These are phyloP conservation scores for Clarias batrachus DNA, from an alignment of 2,113 vertebrate genomes.

Conservation along the genomic window DNA sequence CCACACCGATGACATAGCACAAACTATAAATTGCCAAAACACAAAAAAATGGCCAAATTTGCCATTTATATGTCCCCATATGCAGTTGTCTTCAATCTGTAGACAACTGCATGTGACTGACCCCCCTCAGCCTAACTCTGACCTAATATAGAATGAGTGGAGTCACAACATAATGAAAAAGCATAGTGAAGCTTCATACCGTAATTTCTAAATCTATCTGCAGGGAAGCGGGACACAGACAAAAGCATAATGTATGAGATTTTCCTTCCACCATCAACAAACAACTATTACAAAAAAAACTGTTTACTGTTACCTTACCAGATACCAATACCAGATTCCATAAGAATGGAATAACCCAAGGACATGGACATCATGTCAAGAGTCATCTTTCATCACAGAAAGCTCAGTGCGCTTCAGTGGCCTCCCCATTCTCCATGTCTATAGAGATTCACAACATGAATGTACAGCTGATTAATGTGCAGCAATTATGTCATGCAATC, in stretches of 20 bases:
- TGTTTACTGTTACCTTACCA: not conserved
- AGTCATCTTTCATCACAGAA: not conserved
- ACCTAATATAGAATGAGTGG: not conserved
- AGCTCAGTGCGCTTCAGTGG: not conserved
- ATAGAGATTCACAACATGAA: not conserved
- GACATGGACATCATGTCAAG: not conserved
- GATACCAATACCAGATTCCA: not conserved
- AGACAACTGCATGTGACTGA: too few species aligned
- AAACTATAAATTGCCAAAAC: not conserved
- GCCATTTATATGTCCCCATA: not conserved
- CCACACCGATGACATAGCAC: not conserved
- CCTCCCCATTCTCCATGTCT: not conserved
- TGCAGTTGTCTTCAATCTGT: not conserved
- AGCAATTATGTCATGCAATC: not conserved
- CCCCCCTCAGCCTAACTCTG: not conserved
- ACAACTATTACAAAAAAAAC: not conserved
- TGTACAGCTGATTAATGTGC: not conserved
- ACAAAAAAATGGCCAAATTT: not conserved
- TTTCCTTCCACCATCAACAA: not conserved
- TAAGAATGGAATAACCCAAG: not conserved
- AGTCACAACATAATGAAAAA: not conserved
- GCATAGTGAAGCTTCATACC: not conserved
- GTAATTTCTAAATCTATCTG: not conserved
- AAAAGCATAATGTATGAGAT: not conserved
- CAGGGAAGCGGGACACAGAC: not conserved